These are phyloP conservation scores for Glyptemys insculpta DNA, from an alignment of 2,797 vertebrate species.

Conservation along the genomic window DNA sequence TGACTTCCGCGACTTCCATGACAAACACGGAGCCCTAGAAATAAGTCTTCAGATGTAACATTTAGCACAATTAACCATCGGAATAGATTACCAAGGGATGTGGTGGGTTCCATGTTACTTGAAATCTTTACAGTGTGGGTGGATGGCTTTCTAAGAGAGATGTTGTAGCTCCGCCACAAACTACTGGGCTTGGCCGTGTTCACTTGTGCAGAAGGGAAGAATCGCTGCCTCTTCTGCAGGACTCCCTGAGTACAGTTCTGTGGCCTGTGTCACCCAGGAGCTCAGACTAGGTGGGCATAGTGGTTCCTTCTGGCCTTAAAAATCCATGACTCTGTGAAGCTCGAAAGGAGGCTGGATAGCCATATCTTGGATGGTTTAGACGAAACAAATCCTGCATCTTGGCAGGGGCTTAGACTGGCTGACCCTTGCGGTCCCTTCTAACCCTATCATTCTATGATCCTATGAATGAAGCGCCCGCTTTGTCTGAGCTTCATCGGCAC, in stretches of 20 bases:
- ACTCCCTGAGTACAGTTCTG: neutral
- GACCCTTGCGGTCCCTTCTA: too few relatives aligned
- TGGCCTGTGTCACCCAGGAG: neutral
- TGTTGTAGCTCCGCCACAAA: neutral
- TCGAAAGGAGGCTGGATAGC: neutral
- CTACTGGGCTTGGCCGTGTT: neutral
- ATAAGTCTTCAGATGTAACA: too few relatives aligned
- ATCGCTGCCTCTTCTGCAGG: fast-evolving
- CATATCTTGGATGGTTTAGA: too few relatives aligned
- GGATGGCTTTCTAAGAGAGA: neutral
- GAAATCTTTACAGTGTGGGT: neutral
- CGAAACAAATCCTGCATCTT: too few relatives aligned
- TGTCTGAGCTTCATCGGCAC: neutral
- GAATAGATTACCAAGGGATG: neutral
- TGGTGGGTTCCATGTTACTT: neutral
- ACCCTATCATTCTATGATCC: too few relatives aligned
- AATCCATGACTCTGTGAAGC: neutral
- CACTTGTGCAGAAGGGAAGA: neutral
- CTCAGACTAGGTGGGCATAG: neutral
- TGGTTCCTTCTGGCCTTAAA: neutral
- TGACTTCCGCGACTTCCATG: too few relatives aligned
- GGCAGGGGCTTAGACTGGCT: too few relatives aligned
- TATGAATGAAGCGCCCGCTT: neutral
- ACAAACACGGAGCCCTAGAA: too few relatives aligned
- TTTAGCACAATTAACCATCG: neutral